phyloP scores from a whole-genome alignment of 2,797 vertebrate genomes.

The Presbytis comata region DNA sequence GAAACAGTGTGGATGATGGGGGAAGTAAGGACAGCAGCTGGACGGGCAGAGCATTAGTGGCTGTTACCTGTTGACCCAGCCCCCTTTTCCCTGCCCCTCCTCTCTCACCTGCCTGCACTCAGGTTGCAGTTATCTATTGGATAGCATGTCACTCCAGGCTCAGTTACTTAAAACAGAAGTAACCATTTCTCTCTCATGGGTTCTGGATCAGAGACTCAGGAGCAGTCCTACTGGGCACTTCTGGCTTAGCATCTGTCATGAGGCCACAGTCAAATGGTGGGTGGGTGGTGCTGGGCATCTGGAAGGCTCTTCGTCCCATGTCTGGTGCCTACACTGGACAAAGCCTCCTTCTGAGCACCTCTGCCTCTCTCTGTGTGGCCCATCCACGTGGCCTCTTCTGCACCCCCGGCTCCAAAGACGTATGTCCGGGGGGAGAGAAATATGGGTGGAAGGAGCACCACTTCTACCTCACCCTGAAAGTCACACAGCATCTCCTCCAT shows the following conservation, averaged over 20 bases:
- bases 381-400: background rate
- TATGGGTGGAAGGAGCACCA: background rate
- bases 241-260: background rate
- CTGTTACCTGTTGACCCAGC: background rate
- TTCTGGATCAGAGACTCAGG: background rate
- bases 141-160: background rate
- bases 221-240: background rate
- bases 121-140: background rate
- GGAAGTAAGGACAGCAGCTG: background rate
- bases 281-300: background rate
- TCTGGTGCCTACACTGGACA: too few species aligned
- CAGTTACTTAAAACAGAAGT: background rate
- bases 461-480: background rate
- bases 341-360: background rate
- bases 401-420: background rate
- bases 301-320: background rate
- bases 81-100: background rate
- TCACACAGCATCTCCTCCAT: background rate
- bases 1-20: background rate
- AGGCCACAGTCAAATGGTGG: background rate
- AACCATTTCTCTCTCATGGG: background rate
- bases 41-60: background rate
- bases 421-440: background rate
- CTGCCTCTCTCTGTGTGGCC: background rate
- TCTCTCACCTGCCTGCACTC: background rate